These are phyloP conservation scores for Epinephelus coioides DNA, from an alignment of 2,797 vertebrate genomes.

Conservation along the genomic window DNA sequence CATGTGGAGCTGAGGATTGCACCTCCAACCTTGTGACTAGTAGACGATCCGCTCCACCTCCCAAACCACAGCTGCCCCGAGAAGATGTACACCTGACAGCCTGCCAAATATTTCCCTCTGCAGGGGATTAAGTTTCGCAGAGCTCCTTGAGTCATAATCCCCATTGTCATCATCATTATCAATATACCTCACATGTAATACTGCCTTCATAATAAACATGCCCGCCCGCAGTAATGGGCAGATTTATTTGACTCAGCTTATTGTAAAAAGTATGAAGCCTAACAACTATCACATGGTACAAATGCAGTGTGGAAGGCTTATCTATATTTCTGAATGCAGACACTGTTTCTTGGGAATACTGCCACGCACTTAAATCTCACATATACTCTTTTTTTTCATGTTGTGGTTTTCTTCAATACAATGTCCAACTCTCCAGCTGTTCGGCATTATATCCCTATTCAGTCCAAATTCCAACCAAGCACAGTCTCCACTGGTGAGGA, in stretches of 20 bases:
- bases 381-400: neutral
- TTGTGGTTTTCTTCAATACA: conserved; percentile 11
- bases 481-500: conserved; percentile 23
- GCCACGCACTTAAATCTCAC: conserved; percentile 13
- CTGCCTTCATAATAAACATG: conserved; percentile 8
- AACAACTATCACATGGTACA: conserved; percentile 3
- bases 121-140: conserved; percentile 3
- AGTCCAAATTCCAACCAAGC: conserved; percentile 36
- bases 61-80: neutral
- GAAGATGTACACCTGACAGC: neutral
- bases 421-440: conserved; percentile 43
- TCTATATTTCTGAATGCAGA: conserved; percentile 2
- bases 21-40: neutral
- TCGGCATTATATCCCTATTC: conserved; percentile 48
- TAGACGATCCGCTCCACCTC: neutral
- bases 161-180: conserved; percentile 34
- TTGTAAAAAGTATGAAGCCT: neutral
- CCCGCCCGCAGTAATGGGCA: neutral
- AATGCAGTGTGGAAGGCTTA: neutral
- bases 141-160: conserved; percentile 3
- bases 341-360: conserved; percentile 5
- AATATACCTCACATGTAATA: conserved; percentile 13
- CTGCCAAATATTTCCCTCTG: conserved; percentile 15
- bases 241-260: conserved; percentile 20
- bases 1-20: neutral